Base-by-base conservation (phyloP, 1,140 invertebrate genomes). In the Metopolophium dirhodum region DNA sequence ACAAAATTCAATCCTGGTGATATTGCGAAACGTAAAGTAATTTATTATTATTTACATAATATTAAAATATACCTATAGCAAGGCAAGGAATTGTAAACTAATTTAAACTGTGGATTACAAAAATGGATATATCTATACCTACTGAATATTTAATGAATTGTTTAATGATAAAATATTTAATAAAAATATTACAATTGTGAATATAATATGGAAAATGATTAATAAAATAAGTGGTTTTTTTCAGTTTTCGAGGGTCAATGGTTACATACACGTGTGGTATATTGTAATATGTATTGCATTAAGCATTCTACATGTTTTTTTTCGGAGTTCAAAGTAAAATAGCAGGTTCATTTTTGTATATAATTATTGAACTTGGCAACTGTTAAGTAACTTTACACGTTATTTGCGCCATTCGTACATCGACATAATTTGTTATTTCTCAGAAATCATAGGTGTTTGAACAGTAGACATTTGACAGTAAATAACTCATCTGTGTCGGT, bases 41-140 rank as follows among this genome's bases (percentile, higher is more conserved):
- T 77, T 77, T 77, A n/a, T 77, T n/a, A 77, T 77, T n/a, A 77
- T 77, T 77, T 77, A n/a, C 30, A n/a, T n/a, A 77, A 77, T 77
- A 77, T 77, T 18, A 35, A n/a, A n/a, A 77, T 77, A n/a, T 77
- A 3, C 14, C 61, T 77, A n/a, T 49, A 9, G 7, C 7, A 37
- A 49, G 8, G 8, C 8, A 68, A 68, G 30, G 30, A 68, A 68
- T 68, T 30, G 61, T 0, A 77, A 77, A 77, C 30, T 77, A 77
- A 77, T 23, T 37, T 41, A 45, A 26, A 45, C 23, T 14, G 83
- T 45, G 37, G 83, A 45, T 41, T 85, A 83, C 37, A 41, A 23
- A 26, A 41, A 37, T 35, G 49, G 2, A 4, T n/a, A 49, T 35
- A 2, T 11, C 2, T 22, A 47, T 54, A 54, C 20, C 51, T 49